phyloP scores from a whole-genome alignment of 1,140 invertebrate species.

The Tetramorium parvispinum region DNA sequence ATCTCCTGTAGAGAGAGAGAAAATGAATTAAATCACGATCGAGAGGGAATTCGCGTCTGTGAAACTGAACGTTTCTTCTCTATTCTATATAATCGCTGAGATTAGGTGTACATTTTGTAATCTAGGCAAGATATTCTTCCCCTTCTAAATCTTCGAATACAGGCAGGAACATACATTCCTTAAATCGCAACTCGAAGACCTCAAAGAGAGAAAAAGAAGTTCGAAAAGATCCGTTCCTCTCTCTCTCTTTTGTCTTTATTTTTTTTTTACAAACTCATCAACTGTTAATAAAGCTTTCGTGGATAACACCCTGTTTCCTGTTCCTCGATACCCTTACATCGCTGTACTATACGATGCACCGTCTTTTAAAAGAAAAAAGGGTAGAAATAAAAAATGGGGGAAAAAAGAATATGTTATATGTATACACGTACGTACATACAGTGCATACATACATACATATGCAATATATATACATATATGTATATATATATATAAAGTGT shows the following conservation, averaged over 20 bases:
- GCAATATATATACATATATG: slow-evolving; percentile 41
- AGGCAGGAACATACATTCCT: neutral
- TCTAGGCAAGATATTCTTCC: neutral
- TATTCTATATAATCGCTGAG: neutral
- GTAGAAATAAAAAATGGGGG: neutral
- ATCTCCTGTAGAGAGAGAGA: neutral
- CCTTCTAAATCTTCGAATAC: neutral
- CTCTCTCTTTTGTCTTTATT: neutral
- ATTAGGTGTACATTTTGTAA: neutral
- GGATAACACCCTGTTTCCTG: slow-evolving; percentile 69
- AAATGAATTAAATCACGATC: neutral
- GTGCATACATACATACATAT: slow-evolving; percentile 18
- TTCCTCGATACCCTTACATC: slow-evolving; percentile 13
- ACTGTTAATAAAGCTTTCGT: slow-evolving; percentile 40
- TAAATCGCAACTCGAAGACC: neutral
- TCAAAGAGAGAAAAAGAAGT: neutral
- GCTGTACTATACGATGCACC: neutral
- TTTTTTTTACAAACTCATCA: slow-evolving; percentile 43
- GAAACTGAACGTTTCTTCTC: neutral
- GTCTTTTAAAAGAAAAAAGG: neutral
- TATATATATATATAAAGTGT: slow-evolving; percentile 34
- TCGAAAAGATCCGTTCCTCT: neutral
- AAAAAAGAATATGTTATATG: slow-evolving; percentile 42
- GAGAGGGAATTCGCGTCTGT: neutral
- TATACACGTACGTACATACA: slow-evolving; percentile 39